These are phyloP conservation scores for Mastigias papua DNA, from an alignment of 30 jellyfish, hydroid and myxozoan species.

Conservation along the genomic window DNA sequence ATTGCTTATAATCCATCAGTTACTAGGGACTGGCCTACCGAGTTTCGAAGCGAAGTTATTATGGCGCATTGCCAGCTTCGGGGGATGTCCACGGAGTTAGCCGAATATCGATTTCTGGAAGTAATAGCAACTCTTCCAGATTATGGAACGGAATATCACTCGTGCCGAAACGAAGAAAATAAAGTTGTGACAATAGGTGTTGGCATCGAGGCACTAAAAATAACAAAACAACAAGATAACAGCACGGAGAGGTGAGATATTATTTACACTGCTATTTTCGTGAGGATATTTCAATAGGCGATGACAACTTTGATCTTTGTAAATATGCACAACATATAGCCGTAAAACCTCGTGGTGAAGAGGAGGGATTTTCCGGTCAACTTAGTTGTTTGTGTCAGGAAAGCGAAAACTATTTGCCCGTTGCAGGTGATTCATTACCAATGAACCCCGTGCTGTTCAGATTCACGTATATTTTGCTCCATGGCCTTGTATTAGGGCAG, in stretches of 20 bases:
- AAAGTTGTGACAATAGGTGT: constrained; percentile 81
- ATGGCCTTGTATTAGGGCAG: too few species aligned
- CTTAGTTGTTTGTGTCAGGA: too few species aligned
- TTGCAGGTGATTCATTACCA: too few species aligned
- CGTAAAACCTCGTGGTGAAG: neutral
- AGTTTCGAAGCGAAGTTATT: constrained; percentile 82
- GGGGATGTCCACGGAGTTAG: constrained; percentile 89
- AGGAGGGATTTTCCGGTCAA: neutral
- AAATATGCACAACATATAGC: neutral
- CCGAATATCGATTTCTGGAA: constrained; percentile 77
- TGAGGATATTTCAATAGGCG: neutral
- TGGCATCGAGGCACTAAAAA: constrained; percentile 91
- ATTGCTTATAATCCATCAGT: constrained; percentile 91
- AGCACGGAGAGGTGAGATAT: constrained; percentile 83
- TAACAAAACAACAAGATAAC: constrained; percentile 74
- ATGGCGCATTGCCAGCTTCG: constrained; percentile 83
- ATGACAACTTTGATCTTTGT: neutral
- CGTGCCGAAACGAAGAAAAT: constrained; percentile 83
- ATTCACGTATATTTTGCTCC: too few species aligned
- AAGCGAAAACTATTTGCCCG: too few species aligned
- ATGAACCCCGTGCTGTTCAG: too few species aligned
- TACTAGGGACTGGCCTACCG: constrained; percentile 86
- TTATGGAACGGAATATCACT: constrained; percentile 90
- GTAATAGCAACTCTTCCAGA: constrained; percentile 82
- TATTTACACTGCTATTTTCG: constrained; percentile 35